Conservation (phyloP, 2,113 vertebrate genomes). For the Amia ocellicauda region DNA sequence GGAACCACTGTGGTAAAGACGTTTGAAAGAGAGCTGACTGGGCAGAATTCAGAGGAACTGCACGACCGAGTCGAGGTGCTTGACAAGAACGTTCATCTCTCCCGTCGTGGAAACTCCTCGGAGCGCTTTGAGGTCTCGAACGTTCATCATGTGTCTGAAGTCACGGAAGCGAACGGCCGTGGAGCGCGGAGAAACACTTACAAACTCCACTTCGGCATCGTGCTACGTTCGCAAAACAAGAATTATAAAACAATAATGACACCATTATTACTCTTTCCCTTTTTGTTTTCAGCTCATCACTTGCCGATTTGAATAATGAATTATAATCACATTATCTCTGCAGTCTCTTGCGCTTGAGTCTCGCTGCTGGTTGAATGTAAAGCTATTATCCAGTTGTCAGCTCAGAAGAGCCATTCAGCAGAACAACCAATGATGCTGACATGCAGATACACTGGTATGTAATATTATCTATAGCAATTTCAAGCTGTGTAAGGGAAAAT, state of each 20-base stretch:
- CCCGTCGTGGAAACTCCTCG: background rate
- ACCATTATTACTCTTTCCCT: constrained; percentile 83
- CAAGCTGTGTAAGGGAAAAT: constrained; percentile 62
- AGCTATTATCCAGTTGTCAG: constrained; percentile 95
- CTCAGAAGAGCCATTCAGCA: constrained; percentile 63
- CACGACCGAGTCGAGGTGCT: background rate
- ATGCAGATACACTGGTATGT: constrained; percentile 66
- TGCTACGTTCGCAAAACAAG: constrained; percentile 77
- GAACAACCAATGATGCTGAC: constrained; percentile 74
- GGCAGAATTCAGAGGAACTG: no score
- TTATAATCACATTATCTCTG: constrained; percentile 92
- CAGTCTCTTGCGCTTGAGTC: constrained; percentile 82
- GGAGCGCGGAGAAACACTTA: constrained; percentile 58
- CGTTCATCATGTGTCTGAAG: constrained; percentile 3
- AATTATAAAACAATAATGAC: constrained; percentile 97
- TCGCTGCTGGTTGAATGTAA: constrained; percentile 81
- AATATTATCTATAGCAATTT: constrained; percentile 66
- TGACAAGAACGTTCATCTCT: background rate
- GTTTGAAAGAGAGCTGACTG: background rate
- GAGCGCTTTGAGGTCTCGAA: background rate
- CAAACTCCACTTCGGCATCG: constrained; percentile 71
- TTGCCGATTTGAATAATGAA: constrained; percentile 97
- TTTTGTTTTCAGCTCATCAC: constrained; percentile 77
- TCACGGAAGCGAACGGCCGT: constrained; percentile 61
- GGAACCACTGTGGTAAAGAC: background rate